Percentiles rank a stretch among this genome's conserved stretches.
phyloP scores from a whole-genome alignment of 1,140 invertebrate species.

The Antheraea mylitta region DNA sequence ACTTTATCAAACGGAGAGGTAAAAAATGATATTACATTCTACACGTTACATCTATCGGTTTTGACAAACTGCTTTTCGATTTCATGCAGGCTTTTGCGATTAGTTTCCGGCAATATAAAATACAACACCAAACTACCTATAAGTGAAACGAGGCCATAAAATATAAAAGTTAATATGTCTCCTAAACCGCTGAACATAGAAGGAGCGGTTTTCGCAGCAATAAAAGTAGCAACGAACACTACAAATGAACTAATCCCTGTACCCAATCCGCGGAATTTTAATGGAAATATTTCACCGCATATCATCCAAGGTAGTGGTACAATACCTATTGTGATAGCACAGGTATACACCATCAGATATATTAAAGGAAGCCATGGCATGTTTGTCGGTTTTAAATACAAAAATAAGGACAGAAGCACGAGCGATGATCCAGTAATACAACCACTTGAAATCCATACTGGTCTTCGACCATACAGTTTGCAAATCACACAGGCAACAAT shows the following conservation, averaged over 20 bases:
- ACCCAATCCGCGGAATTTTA: conserved; percentile 79
- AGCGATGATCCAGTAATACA: conserved; percentile 78
- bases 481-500: conserved; percentile 80
- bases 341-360: conserved; percentile 79
- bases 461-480: conserved; percentile 80
- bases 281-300: conserved; percentile 83
- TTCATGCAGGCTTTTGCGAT: conserved; percentile 87
- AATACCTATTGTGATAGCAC: conserved; percentile 80
- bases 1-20: too few relatives aligned
- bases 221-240: conserved; percentile 84
- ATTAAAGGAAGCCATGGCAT: conserved; percentile 77
- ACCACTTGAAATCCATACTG: conserved; percentile 80
- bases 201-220: conserved; percentile 85
- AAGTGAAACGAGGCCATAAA: conserved; percentile 84
- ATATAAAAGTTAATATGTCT: conserved; percentile 81
- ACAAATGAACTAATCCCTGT: conserved; percentile 82
- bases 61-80: conserved; percentile 81
- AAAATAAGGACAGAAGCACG: conserved; percentile 68
- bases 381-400: conserved; percentile 55
- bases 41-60: conserved; percentile 36
- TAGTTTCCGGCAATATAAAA: conserved; percentile 88
- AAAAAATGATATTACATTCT: too few relatives aligned
- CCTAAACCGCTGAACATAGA: conserved; percentile 80
- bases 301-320: conserved; percentile 85
- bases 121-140: conserved; percentile 83